Conservation (phyloP, 2,888 invertebrate species). For the Xylophagus ater region DNA sequence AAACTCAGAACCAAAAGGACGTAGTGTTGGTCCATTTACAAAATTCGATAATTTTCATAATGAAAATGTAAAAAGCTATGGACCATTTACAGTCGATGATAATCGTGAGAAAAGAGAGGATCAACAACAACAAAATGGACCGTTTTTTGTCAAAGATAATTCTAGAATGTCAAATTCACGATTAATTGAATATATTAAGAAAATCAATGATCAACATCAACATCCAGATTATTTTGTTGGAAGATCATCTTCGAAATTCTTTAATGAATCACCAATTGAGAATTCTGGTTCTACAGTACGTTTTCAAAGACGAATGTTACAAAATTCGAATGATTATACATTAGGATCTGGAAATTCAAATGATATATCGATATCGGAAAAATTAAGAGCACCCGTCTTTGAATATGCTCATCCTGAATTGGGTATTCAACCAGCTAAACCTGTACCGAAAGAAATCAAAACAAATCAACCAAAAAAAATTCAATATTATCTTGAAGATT, state of each 20-base stretch:
- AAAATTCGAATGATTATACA: conserved; percentile 52
- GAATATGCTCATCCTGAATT: conserved; percentile 72
- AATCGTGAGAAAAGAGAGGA: conserved; percentile 35
- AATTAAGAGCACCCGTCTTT: conserved; percentile 60
- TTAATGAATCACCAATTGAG: conserved; percentile 35
- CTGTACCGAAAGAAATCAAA: conserved; percentile 31
- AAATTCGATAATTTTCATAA: conserved; percentile 50
- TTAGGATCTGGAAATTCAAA: conserved; percentile 44
- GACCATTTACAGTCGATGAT: conserved; percentile 51
- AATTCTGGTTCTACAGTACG: conserved; percentile 41
- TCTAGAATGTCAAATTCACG: conserved; percentile 47
- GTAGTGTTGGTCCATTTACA: conserved; percentile 45
- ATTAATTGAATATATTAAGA: conserved; percentile 53
- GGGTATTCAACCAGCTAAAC: conserved; percentile 64
- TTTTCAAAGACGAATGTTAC: conserved; percentile 60
- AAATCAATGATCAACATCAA: conserved; percentile 53
- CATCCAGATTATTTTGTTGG: conserved; percentile 50
- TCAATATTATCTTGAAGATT: conserved; percentile 21
- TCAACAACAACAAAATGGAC: conserved; percentile 43
- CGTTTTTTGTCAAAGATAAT: conserved; percentile 53
- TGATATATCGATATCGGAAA: conserved; percentile 56
- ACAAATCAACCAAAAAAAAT: conserved; percentile 22
- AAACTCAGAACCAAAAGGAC: conserved; percentile 9
- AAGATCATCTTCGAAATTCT: conserved; percentile 36
- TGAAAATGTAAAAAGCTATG: conserved; percentile 31